These are phyloP conservation scores for Empis stercorea DNA, from an alignment of 2,888 invertebrate species.

Conservation along the genomic window DNA sequence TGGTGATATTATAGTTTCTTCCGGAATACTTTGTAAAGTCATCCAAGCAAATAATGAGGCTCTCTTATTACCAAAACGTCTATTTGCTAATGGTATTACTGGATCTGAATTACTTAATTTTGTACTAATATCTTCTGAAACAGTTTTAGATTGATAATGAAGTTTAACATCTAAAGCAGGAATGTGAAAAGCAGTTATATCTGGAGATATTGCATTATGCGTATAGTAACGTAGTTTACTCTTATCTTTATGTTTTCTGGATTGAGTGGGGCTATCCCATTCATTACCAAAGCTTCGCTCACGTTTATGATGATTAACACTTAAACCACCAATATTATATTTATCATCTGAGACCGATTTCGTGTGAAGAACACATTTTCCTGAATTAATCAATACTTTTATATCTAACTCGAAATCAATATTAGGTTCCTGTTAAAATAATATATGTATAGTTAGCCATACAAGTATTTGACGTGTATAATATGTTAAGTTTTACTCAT, in stretches of 20 bases:
- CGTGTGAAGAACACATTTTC: constrained; percentile 92
- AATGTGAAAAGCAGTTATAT: constrained; percentile 79
- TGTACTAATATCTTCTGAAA: constrained; percentile 42
- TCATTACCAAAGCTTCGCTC: constrained; percentile 33
- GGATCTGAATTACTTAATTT: constrained; percentile 23
- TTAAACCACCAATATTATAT: constrained; percentile 43
- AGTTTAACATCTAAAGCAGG: constrained; percentile 84
- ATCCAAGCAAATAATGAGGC: constrained; percentile 90
- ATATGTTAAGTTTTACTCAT: no score
- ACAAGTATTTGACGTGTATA: no score
- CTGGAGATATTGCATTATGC: constrained; percentile 43
- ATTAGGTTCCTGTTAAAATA: constrained; percentile 65
- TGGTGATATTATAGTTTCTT: constrained; percentile 94
- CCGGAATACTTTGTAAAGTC: constrained; percentile 92
- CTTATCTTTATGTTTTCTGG: constrained; percentile 33
- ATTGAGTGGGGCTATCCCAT: constrained; percentile 42
- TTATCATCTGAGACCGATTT: constrained; percentile 53
- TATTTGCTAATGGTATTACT: constrained; percentile 17
- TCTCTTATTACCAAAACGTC: constrained; percentile 62
- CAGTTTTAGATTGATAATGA: constrained; percentile 68
- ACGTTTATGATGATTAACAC: constrained; percentile 29
- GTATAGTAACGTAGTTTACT: constrained; percentile 34
- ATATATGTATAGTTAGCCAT: background rate
- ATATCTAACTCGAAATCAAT: constrained; percentile 94
- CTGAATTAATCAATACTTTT: constrained; percentile 91